Evolutionary conservation across 2,113 vertebrate genomes (phyloP).

Genomic region (Rafetus swinhoei): DNA sequence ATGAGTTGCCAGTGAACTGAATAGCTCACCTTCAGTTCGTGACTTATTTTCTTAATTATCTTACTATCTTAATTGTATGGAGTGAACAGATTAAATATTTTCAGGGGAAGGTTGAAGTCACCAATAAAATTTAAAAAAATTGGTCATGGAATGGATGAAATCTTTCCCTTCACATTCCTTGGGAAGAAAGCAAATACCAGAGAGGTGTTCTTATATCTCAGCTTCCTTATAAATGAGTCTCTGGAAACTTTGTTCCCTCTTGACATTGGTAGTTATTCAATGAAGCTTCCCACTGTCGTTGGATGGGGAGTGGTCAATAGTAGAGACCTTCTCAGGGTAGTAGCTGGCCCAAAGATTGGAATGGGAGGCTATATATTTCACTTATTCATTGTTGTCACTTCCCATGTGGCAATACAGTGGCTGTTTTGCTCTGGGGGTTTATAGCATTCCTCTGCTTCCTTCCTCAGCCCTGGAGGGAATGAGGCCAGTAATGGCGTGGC

Average conservation of each 20-base stretch:
- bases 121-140: not conserved
- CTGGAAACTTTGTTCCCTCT: not conserved
- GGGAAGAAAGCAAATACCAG: not conserved
- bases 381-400: not conserved
- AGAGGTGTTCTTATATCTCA: not conserved
- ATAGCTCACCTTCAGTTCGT: not conserved
- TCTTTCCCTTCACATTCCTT: not conserved
- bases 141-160: not conserved
- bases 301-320: not conserved
- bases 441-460: not conserved
- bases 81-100: not conserved
- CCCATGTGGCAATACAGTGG: not conserved
- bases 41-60: not conserved
- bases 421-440: not conserved
- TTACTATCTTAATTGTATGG: not conserved
- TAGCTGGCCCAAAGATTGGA: not conserved
- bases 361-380: not conserved
- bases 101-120: not conserved
- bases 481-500: not conserved
- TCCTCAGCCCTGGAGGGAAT: not conserved
- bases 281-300: not conserved
- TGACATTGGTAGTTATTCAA: not conserved
- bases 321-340: not conserved
- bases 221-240: not conserved
- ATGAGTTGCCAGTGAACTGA: not conserved